These are phyloP conservation scores for Thereva nobilitata DNA, from an alignment of 2,888 invertebrate species.

Conservation along the genomic window DNA sequence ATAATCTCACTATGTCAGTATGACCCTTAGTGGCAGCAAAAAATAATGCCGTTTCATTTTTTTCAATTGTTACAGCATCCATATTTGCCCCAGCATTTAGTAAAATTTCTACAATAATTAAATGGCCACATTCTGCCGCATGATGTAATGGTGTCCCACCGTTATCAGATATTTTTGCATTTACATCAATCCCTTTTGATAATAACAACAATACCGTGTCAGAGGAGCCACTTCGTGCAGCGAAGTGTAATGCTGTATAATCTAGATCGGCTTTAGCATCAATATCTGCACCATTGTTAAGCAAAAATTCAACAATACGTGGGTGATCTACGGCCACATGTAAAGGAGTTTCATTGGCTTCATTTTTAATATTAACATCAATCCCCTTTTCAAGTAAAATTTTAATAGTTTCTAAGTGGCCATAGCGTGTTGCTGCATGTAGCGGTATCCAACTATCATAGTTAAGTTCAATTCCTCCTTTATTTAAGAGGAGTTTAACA, in stretches of 20 bases:
- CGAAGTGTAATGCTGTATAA: neutral
- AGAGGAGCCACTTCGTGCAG: neutral
- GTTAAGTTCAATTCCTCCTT: neutral
- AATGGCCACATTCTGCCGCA: slow-evolving; percentile 25
- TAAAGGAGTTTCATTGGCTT: neutral
- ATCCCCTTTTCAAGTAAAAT: slow-evolving; percentile 36
- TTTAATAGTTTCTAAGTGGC: slow-evolving; percentile 1
- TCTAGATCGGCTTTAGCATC: slow-evolving; percentile 9
- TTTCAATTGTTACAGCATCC: neutral
- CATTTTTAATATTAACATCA: slow-evolving; percentile 36
- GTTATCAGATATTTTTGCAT: neutral
- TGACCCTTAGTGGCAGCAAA: slow-evolving; percentile 36
- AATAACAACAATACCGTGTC: neutral
- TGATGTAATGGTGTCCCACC: slow-evolving; percentile 17
- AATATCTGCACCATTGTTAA: slow-evolving; percentile 26
- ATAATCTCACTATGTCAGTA: slow-evolving; percentile 39
- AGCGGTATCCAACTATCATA: too few species aligned
- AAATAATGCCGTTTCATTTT: slow-evolving; percentile 37
- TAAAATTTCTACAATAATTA: slow-evolving; percentile 23
- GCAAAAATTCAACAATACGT: slow-evolving; percentile 18
- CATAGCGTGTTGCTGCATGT: too few species aligned
- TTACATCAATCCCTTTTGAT: neutral
- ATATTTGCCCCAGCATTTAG: slow-evolving; percentile 11
- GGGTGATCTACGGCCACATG: slow-evolving; percentile 28
- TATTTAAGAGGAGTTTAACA: slow-evolving; percentile 5